Base-by-base conservation (phyloP, 37 sponge, comb jelly and placozoan genomes). In the Ephydatia muelleri region DNA sequence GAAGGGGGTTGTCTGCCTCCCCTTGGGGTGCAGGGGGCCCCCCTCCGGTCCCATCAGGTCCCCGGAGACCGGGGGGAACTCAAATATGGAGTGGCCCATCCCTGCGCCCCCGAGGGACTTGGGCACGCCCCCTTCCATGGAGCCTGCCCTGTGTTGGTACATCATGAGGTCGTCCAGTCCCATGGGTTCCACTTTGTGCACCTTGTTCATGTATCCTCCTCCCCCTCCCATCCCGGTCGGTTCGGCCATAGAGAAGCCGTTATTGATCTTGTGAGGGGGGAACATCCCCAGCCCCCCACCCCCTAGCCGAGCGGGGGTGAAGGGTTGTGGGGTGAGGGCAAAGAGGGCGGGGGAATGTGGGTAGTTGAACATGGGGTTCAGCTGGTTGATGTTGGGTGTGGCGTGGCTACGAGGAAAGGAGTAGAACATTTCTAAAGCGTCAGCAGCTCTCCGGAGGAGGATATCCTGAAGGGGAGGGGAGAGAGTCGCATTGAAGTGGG, bases 401-500 rank as follows among this genome's bases (percentile, higher is more conserved):
- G 65, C 30, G 31, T 85, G 79, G 31, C 49, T 30, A 22, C 75
- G 69, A 28, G 90, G 86, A 35, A 85, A 32, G 2, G 82, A 64
- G 79, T 82, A 85, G 72, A 81, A 76, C 19, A 76, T 35, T 40
- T 93, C 93, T 27, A 93, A 70, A 4, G 86, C 77, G 68, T 93
- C 93, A 12, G 93, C 93, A 43, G 90, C 90, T 72, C 93, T 70
- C 36, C 65, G 74, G 6, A 93, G 84, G 27, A 93, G 49, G 1
- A 88, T 39, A 26, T 89, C 86, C 93, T 93, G 65, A 38, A 49
- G 35, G 39, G 22, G 27, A 36, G 36, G 33, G 69, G 40, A 38
- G 37, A 5, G 67, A 23, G 14, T 40, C 28, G 57, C 57, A 37
- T 25, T 14, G 29, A 65, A 8, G 37, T 79, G 38, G 14, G 19